phyloP scores from a whole-genome alignment of 2,888 invertebrate genomes.

The Drosophila flavopinicola region DNA sequence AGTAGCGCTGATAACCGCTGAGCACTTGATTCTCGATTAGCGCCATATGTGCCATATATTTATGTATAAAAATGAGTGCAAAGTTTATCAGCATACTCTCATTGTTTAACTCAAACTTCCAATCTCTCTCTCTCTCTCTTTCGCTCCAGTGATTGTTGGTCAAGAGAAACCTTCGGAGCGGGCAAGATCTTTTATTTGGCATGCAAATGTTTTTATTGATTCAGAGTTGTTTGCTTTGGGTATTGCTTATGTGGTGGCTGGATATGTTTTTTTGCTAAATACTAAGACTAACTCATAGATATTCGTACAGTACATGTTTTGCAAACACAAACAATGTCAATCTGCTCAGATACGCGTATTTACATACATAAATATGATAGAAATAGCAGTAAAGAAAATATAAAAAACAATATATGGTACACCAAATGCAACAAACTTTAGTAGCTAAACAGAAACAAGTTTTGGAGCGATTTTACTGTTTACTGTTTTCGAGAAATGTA shows the following conservation, averaged over 20 bases:
- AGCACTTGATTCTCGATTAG: constrained; percentile 31
- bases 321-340: constrained; percentile 49
- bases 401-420: constrained; percentile 6
- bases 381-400: constrained; percentile 15
- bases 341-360: constrained; percentile 33
- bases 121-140: not conserved
- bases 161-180: not conserved
- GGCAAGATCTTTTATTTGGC: not conserved
- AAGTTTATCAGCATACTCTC: constrained; percentile 31
- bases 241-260: not conserved
- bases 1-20: constrained; percentile 42
- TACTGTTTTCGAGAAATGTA: constrained; percentile 80
- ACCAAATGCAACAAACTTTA: constrained; percentile 61
- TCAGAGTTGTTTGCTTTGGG: constrained; percentile 5
- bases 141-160: not conserved
- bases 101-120: no score
- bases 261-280: constrained; percentile 6
- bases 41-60: not conserved
- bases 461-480: constrained; percentile 83
- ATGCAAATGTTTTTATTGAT: constrained; percentile 14
- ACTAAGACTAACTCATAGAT: constrained; percentile 54
- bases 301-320: constrained; percentile 48
- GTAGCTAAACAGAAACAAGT: constrained; percentile 70
- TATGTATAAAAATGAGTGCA: constrained; percentile 1
- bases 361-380: constrained; percentile 27